Conservation (phyloP, 2,888 invertebrate species). For the Plebejus melissa region DNA sequence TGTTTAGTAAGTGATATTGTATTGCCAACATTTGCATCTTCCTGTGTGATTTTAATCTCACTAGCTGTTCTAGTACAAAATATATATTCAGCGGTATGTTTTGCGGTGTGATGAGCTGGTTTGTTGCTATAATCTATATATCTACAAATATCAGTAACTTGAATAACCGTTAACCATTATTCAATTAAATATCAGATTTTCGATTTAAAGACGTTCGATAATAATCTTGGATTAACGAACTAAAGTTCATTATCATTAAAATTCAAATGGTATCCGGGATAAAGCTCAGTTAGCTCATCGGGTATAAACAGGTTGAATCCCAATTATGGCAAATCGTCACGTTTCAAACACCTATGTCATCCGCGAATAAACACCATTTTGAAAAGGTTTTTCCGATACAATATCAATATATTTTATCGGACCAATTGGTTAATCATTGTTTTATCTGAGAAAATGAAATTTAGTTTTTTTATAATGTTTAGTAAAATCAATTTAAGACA, state of each 20-base stretch:
- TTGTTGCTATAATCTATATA: background rate
- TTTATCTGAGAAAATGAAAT: too few relatives aligned
- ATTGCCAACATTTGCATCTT: slow-evolving; percentile 10
- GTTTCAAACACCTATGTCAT: slow-evolving; percentile 43
- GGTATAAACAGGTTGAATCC: slow-evolving; percentile 48
- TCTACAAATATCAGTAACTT: too few relatives aligned
- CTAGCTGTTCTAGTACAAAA: background rate
- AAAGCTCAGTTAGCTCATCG: slow-evolving; percentile 31
- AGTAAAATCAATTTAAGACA: too few relatives aligned
- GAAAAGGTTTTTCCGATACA: slow-evolving; percentile 33
- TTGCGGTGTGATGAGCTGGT: background rate
- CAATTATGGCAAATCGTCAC: slow-evolving; percentile 57
- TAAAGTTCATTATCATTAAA: slow-evolving; percentile 2
- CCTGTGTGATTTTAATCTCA: background rate
- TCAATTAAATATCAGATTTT: too few relatives aligned
- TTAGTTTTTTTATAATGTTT: too few relatives aligned
- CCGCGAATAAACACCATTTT: slow-evolving; percentile 37
- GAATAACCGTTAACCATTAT: too few relatives aligned
- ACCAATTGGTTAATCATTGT: too few relatives aligned
- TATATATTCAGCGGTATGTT: background rate
- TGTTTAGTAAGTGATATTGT: slow-evolving; percentile 20
- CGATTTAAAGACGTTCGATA: background rate
- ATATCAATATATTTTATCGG: too few relatives aligned
- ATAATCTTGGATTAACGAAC: background rate
- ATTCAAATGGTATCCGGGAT: slow-evolving; percentile 13